Evolutionary conservation across 2,888 invertebrate species (phyloP), one percentile per base, ranked within the genome.

Genomic region (Euspilapteryx auroguttella): DNA sequence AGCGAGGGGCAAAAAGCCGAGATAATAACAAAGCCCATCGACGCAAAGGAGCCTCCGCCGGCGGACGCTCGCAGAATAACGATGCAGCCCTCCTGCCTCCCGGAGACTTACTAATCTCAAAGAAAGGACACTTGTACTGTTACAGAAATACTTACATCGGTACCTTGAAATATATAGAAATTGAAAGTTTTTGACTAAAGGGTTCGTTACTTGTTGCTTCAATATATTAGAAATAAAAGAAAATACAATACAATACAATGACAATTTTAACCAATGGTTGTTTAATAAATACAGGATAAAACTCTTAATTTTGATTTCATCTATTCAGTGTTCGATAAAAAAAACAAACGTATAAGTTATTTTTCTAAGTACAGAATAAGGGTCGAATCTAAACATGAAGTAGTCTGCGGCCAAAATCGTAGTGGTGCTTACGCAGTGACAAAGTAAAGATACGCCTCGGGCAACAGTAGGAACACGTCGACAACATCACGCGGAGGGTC

Each of bases 1-100:
- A 58, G 63, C n/a, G n/a, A n/a, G 44, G 14, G 55, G 68, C 68
- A 71, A 69, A 69, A 73, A 71, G 61, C 56, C 62, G 64, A 65
- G 68, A 66, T 75, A 73, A 75, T 69, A 69, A 65, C 63, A 55
- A 47, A 62, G 21, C 57, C 50, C 55, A 61, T 55, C 57, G 55
- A 64, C 71, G 69, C 63, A 55, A 55, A 53, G 51, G 56, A 55
- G 44, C 48, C 47, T 44, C 45, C 47, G 47, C 48, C 43, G 37
- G 36, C 43, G 47, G 36, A 65, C 68, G 69, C 58, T 56, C 33
- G 40, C 40, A 42, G 71, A 66, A 73, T 73, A 66, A 54, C 50
- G 55, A 71, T 59, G 48, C 37, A 38, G 31, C 33, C 22, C 14
- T n/a, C n/a, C n/a, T n/a, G n/a, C 21, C 21, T 27, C 2, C 11